Conservation (phyloP, 2,797 vertebrate genomes). For the Phoebastria nigripes region DNA sequence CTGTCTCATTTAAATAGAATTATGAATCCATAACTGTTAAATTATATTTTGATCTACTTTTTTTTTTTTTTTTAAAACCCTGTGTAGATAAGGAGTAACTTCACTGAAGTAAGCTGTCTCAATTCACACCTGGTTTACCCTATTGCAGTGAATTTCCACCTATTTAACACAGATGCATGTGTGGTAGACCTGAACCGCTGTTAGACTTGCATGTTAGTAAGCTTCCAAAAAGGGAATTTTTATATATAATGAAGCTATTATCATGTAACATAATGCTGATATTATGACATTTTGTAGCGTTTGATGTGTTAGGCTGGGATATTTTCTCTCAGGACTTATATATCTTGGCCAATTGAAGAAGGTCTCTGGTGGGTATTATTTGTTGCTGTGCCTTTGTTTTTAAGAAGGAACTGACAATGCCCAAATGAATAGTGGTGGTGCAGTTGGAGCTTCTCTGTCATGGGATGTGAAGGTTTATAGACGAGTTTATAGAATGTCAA, state of each 20-base stretch:
- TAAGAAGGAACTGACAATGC: not conserved
- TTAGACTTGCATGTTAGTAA: not conserved
- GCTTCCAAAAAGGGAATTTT: not conserved
- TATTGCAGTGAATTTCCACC: not conserved
- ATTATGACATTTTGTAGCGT: not conserved
- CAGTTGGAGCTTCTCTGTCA: not conserved
- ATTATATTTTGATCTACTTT: not conserved
- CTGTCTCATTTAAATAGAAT: not conserved
- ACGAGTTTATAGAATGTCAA: conserved; percentile 43
- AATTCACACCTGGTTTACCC: not conserved
- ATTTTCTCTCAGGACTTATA: not conserved
- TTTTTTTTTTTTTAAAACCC: not conserved
- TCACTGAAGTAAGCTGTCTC: not conserved
- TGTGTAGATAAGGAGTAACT: not conserved
- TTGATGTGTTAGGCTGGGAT: not conserved
- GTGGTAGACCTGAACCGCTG: not conserved
- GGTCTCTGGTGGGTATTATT: not conserved
- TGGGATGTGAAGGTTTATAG: conserved; percentile 8
- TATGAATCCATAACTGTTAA: not conserved
- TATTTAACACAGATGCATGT: not conserved
- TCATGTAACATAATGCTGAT: not conserved
- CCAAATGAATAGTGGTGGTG: not conserved
- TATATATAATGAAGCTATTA: not conserved
- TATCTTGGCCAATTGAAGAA: not conserved
- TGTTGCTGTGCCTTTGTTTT: not conserved